Percentiles rank a stretch among this genome's conserved stretches.
Evolutionary conservation across 2,797 vertebrate genomes (phyloP).

Genomic region (Bufotes viridis): DNA sequence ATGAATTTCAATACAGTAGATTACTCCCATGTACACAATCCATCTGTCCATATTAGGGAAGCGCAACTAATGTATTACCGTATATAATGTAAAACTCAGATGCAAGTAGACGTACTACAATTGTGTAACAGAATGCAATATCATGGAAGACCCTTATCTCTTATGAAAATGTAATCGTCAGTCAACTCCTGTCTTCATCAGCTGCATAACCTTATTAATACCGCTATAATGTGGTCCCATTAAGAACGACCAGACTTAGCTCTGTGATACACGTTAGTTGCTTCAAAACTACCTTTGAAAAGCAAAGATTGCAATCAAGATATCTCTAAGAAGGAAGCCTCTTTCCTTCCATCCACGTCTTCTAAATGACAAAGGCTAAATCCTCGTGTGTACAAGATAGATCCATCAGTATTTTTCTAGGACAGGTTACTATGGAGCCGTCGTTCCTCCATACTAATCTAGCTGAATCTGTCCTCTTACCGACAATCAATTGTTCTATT

Average conservation of each 20-base stretch:
- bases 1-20: background rate
- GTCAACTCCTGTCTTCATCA: background rate
- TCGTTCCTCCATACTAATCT: constrained; percentile 51
- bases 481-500: constrained; percentile 40
- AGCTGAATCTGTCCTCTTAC: constrained; percentile 31
- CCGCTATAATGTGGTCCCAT: background rate
- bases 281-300: background rate
- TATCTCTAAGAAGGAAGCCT: background rate
- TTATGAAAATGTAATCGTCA: background rate
- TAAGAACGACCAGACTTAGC: background rate
- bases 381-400: constrained; percentile 25
- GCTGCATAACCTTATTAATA: background rate
- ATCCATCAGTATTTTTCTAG: constrained; percentile 9
- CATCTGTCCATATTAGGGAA: background rate
- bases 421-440: constrained; percentile 22
- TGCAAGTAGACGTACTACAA: background rate
- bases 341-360: background rate
- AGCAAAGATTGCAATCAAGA: constrained; percentile 13
- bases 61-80: background rate
- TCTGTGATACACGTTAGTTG: constrained; percentile 4
- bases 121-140: background rate
- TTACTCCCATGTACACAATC: background rate
- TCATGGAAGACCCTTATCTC: background rate
- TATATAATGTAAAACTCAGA: background rate
- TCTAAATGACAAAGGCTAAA: background rate